Evolutionary conservation across 2,797 vertebrate genomes (phyloP).

Genomic region (Phalanger gymnotis): DNA sequence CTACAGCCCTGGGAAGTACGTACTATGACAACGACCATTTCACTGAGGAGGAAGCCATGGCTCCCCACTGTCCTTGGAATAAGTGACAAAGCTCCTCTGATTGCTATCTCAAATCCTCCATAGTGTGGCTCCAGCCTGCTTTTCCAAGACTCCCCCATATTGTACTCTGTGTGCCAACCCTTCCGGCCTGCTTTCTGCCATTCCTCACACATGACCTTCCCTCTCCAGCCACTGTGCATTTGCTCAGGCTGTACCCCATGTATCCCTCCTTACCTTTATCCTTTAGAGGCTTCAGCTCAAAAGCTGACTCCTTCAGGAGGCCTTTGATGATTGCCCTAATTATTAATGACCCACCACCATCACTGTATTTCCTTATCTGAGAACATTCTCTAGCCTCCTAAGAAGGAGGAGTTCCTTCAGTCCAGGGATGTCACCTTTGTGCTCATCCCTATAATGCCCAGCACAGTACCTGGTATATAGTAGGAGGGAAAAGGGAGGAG

Average conservation of each 20-base stretch:
- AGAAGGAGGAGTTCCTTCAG: background rate
- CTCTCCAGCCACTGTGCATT: background rate
- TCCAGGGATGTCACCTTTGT: background rate
- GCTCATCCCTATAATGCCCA: background rate
- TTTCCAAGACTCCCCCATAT: background rate
- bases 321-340: background rate
- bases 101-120: background rate
- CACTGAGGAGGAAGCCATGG: background rate
- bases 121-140: background rate
- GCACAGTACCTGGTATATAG: background rate
- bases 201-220: background rate
- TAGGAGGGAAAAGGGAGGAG: background rate
- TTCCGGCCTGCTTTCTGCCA: background rate
- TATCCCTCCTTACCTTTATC: constrained; percentile 24
- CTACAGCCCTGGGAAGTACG: background rate
- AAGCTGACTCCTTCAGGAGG: background rate
- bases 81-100: background rate
- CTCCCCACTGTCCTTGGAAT: background rate
- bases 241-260: background rate
- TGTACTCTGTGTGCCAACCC: background rate
- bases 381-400: background rate
- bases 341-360: background rate
- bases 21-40: background rate
- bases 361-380: background rate
- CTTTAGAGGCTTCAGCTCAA: background rate